Conservation (phyloP, 1,140 invertebrate species). For the Rhyzopertha dominica region DNA sequence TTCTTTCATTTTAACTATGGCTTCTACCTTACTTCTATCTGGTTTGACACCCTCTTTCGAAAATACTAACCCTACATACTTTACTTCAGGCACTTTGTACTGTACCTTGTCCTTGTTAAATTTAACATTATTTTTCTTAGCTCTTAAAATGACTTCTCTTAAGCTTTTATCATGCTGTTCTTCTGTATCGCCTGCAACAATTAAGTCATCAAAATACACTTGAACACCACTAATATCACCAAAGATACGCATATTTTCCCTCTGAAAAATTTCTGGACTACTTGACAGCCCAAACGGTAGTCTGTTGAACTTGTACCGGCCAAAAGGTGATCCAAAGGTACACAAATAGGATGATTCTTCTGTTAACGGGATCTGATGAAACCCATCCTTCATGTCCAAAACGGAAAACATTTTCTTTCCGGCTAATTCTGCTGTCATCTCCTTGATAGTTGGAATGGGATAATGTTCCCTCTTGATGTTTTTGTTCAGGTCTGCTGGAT, state of each 20-base stretch:
- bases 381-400: constrained; percentile 44
- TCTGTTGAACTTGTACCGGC: constrained; percentile 21
- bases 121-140: constrained; percentile 30
- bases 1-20: constrained; percentile 28
- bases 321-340: constrained; percentile 45
- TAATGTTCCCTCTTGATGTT: constrained; percentile 29
- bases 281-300: constrained; percentile 38
- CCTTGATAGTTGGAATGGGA: constrained; percentile 37
- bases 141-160: constrained; percentile 20
- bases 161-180: constrained; percentile 26
- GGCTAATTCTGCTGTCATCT: constrained; percentile 35
- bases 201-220: constrained; percentile 38
- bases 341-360: constrained; percentile 40
- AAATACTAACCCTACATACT: constrained; percentile 33
- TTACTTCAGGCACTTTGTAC: constrained; percentile 34
- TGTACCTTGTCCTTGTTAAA: constrained; percentile 36
- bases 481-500: constrained; percentile 41
- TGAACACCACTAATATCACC: constrained; percentile 34
- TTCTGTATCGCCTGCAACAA: constrained; percentile 27
- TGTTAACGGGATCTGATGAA: constrained; percentile 45
- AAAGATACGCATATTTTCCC: constrained; percentile 31
- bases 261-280: constrained; percentile 43
- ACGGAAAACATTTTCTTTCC: constrained; percentile 42
- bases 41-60: constrained; percentile 21
- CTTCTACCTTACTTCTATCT: constrained; percentile 18